These are phyloP conservation scores for Lasius platythorax DNA, from an alignment of 2,888 invertebrate species.

Conservation along the genomic window DNA sequence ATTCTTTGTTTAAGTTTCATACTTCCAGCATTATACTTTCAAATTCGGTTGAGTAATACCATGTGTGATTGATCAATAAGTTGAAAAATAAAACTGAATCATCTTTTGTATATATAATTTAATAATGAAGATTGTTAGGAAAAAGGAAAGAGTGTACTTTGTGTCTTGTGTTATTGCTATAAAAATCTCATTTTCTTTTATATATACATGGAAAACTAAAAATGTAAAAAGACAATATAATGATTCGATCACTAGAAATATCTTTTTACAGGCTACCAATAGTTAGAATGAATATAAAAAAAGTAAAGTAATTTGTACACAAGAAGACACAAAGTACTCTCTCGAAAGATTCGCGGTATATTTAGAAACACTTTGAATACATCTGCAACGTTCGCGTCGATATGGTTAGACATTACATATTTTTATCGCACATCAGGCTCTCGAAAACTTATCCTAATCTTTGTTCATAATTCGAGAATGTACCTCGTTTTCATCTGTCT, in stretches of 20 bases:
- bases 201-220: neutral
- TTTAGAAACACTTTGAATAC: constrained; percentile 33
- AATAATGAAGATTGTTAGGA: neutral
- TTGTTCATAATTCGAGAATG: constrained; percentile 59
- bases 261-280: neutral
- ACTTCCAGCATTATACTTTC: neutral
- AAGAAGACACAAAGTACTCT: constrained; percentile 6
- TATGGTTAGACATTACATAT: constrained; percentile 68
- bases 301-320: neutral
- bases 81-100: constrained; percentile 26
- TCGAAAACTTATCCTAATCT: constrained; percentile 45
- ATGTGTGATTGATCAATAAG: constrained; percentile 1
- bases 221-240: constrained; percentile 7
- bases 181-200: constrained; percentile 15
- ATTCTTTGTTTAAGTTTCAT: constrained; percentile 7
- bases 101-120: neutral
- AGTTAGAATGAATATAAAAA: constrained; percentile 10
- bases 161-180: neutral
- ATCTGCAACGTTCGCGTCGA: constrained; percentile 60
- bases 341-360: constrained; percentile 10
- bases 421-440: constrained; percentile 57
- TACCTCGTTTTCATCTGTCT: constrained; percentile 40
- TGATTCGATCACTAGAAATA: neutral
- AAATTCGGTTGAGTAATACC: neutral
- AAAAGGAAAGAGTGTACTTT: neutral